phyloP scores from a whole-genome alignment of 2,113 vertebrate species.

The Pangasianodon gigas region DNA sequence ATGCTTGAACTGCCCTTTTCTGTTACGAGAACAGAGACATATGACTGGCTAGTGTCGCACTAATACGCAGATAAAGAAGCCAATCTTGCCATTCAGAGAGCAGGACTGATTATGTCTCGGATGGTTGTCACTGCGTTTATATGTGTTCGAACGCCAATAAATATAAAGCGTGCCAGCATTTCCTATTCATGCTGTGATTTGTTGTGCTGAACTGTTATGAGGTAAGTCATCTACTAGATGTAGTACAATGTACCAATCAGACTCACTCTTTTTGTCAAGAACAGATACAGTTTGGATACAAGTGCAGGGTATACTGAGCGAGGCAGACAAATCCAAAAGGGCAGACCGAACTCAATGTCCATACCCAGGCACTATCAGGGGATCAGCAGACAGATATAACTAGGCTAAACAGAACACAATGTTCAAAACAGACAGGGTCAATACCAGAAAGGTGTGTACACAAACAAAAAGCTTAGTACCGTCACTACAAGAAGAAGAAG shows the following conservation, averaged over 20 bases:
- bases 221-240: background rate
- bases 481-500: no score
- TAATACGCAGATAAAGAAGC: background rate
- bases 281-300: background rate
- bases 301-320: background rate
- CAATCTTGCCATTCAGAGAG: background rate
- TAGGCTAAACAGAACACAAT: background rate
- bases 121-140: background rate
- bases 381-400: background rate
- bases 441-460: background rate
- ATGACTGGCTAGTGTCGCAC: background rate
- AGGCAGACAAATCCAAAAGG: conserved; percentile 9
- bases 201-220: background rate
- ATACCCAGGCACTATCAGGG: background rate
- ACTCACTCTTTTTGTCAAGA: background rate
- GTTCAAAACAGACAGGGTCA: background rate
- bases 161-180: background rate
- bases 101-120: background rate
- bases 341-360: background rate
- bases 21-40: background rate
- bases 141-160: background rate
- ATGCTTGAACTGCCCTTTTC: background rate
- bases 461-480: background rate
- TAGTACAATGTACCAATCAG: background rate
- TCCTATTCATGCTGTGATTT: background rate